Evolutionary conservation across 1,140 invertebrate species (phyloP), one percentile per base, ranked within the genome.

Genomic region (Drosophila obscura): DNA sequence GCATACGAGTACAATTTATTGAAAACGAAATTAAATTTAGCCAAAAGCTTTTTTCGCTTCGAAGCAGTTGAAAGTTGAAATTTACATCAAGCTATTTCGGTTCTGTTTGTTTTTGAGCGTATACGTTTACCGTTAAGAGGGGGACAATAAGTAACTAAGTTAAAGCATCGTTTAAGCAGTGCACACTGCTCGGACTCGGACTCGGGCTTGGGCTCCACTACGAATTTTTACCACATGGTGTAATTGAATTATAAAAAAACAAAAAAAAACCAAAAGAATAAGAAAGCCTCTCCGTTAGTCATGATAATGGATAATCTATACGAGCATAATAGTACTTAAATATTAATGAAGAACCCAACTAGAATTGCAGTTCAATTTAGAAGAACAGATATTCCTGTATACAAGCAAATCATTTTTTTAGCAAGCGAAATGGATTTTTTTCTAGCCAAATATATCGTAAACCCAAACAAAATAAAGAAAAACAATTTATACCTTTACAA

Each of bases 401-500:
- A 71, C 67, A 69, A 44, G 43, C 16, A 26, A 44, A 6, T 24
- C 45, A 11, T 69, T 69, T 69, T 69, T 69, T 49, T 56, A 68
- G 50, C 66, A 56, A 67, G 66, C 50, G 19, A 67, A 55, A 35
- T 49, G 65, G 67, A 69, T 50, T 69, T 58, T 69, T 66, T 69
- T 69, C 67, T 69, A 69, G 67, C 65, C 64, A 69, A 69, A 69
- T 69, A 69, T 67, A 57, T 69, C 51, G 53, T 66, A 66, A 68
- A 59, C 26, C 31, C 39, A 48, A 48, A 53, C 57, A 53, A 13
- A 50, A 48, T 9, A 44, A 31, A 49, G 28, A 24, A 67, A 67
- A 46, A 22, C 31, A 57, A 67, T 74, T 80, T 80, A 71, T 80
- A 76, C 60, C 71, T 71, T 73, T 71, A 80, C 72, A 77, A 73